phyloP scores from a whole-genome alignment of 2,797 vertebrate genomes.

The Crocidura indochinensis region DNA sequence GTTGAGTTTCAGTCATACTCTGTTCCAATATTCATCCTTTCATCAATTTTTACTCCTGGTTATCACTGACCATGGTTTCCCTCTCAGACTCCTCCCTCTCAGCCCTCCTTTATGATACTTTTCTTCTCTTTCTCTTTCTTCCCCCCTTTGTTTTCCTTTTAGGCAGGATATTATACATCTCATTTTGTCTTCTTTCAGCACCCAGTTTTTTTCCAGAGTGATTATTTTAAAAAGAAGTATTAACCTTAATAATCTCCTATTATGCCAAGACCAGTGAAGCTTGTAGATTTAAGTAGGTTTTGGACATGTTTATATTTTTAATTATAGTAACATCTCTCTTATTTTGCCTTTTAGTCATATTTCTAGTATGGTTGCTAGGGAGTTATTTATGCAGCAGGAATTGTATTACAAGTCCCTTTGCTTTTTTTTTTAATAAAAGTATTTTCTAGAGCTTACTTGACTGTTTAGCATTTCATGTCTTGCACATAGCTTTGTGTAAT shows the following conservation, averaged over 20 bases:
- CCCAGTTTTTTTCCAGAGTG: too few species aligned
- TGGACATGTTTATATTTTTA: slow-evolving; percentile 28
- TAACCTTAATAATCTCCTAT: slow-evolving; percentile 12
- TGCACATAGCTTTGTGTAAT: slow-evolving; percentile 52
- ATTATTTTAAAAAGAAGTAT: neutral
- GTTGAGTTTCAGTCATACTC: too few species aligned
- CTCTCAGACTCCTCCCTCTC: too few species aligned
- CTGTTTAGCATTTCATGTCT: slow-evolving; percentile 67
- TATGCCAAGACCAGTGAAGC: neutral
- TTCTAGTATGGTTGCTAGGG: slow-evolving; percentile 49
- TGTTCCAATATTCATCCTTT: too few species aligned
- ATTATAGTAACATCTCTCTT: slow-evolving; percentile 17
- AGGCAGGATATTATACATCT: too few species aligned
- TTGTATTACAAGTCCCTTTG: neutral
- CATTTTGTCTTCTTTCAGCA: too few species aligned
- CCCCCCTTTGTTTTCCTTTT: too few species aligned
- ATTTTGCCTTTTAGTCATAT: slow-evolving; percentile 10
- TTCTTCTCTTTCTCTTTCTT: too few species aligned
- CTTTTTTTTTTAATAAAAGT: slow-evolving; percentile 66
- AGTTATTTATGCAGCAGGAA: slow-evolving; percentile 31
- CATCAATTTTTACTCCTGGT: too few species aligned
- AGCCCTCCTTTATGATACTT: too few species aligned
- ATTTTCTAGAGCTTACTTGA: slow-evolving; percentile 58
- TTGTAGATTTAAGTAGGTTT: neutral
- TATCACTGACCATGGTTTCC: too few species aligned